These are phyloP conservation scores for Lateolabrax maculatus DNA, from an alignment of 2,797 vertebrate genomes.

Conservation along the genomic window DNA sequence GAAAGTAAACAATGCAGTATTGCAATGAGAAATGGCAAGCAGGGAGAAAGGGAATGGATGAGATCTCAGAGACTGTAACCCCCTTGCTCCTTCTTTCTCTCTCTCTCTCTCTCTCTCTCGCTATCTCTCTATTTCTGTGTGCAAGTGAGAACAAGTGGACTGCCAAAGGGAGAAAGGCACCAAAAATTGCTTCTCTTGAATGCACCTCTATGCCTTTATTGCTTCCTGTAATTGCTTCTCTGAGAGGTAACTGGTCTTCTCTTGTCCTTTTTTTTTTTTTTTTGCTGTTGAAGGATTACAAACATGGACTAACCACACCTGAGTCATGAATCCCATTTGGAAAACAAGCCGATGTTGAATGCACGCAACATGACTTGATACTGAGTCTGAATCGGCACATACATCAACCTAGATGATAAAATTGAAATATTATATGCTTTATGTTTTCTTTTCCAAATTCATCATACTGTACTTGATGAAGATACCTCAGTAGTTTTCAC, in stretches of 20 bases:
- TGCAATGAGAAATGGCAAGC: constrained; percentile 79
- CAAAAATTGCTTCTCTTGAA: constrained; percentile 85
- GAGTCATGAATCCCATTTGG: constrained; percentile 63
- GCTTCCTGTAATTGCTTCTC: constrained; percentile 86
- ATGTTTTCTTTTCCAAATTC: background rate
- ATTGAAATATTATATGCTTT: constrained; percentile 2
- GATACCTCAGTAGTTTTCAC: background rate
- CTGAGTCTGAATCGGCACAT: background rate
- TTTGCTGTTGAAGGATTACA: constrained; percentile 66
- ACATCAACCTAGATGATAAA: background rate
- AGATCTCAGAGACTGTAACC: constrained; percentile 70
- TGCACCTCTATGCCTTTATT: constrained; percentile 84
- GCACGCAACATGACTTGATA: constrained; percentile 2
- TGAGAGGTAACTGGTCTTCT: constrained; percentile 79
- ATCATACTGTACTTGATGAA: no score
- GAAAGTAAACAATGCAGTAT: constrained; percentile 79
- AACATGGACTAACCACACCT: constrained; percentile 56
- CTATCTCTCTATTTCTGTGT: constrained; percentile 57
- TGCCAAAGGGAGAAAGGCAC: constrained; percentile 77
- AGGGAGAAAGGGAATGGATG: constrained; percentile 58
- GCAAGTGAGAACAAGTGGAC: constrained; percentile 76
- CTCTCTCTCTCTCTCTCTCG: constrained; percentile 23
- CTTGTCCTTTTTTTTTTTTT: constrained; percentile 65
- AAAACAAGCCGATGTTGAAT: constrained; percentile 44
- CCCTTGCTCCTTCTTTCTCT: constrained; percentile 30